A percentile compares a stretch with the other conserved stretches of the same genome.
phyloP scores from a whole-genome alignment of 2,797 vertebrate genomes.

The Chrosomus eos region DNA sequence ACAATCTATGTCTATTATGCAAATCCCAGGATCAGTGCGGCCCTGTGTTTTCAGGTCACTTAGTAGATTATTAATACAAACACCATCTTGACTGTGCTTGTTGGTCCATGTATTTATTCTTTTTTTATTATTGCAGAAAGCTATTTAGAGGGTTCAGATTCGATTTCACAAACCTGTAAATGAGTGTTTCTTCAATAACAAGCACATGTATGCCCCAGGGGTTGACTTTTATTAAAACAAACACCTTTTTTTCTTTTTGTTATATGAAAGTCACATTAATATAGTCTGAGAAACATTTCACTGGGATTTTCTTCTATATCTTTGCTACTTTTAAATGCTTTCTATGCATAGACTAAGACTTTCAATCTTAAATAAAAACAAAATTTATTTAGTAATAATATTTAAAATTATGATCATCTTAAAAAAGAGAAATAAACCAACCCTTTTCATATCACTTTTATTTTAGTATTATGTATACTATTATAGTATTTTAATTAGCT shows the following conservation, averaged over 20 bases:
- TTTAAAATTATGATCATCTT: background rate
- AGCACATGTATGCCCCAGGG: background rate
- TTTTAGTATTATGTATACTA: no score
- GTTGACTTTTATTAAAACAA: conserved; percentile 15
- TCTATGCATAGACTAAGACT: background rate
- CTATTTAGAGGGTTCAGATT: background rate
- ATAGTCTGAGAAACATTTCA: background rate
- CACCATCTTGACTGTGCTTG: conserved; percentile 15
- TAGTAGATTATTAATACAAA: conserved; percentile 32
- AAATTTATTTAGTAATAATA: background rate
- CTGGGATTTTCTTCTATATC: background rate
- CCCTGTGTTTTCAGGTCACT: conserved; percentile 28
- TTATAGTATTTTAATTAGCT: no score
- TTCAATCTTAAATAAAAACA: background rate
- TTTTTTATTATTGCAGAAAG: conserved; percentile 9
- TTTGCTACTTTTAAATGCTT: background rate
- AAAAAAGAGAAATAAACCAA: background rate
- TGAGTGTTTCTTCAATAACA: conserved; percentile 5
- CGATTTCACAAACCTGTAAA: conserved; percentile 2
- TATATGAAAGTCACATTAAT: background rate
- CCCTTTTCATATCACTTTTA: no score
- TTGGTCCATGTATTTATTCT: background rate
- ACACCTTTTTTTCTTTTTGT: background rate
- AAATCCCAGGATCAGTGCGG: conserved; percentile 18
- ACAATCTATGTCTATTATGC: conserved; percentile 50